phyloP scores from a whole-genome alignment of 2,888 invertebrate species.

The Chaetogeoica ovagalla region DNA sequence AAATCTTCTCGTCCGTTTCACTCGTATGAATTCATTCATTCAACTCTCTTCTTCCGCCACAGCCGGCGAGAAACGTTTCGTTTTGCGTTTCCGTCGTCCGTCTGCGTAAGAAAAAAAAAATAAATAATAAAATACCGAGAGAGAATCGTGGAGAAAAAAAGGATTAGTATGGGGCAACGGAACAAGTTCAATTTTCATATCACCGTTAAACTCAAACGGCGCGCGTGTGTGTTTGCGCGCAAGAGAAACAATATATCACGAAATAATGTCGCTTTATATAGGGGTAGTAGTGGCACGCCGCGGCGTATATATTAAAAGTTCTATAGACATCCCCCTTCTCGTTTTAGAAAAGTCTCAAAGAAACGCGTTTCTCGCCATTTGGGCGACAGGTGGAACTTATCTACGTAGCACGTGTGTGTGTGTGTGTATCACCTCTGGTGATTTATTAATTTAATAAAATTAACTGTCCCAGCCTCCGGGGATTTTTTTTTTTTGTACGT shows the following conservation, averaged over 20 bases:
- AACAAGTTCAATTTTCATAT: slow-evolving; percentile 33
- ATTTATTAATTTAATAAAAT: slow-evolving; percentile 48
- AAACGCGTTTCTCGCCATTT: slow-evolving; percentile 22
- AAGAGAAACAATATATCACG: slow-evolving; percentile 21
- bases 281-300: too few relatives aligned
- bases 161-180: slow-evolving; percentile 18
- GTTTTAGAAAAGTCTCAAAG: slow-evolving; percentile 17
- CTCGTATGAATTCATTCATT: neutral
- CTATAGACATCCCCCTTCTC: slow-evolving; percentile 9
- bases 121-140: neutral
- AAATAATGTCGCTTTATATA: slow-evolving; percentile 22
- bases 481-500: neutral
- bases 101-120: neutral
- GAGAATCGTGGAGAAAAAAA: neutral
- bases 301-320: slow-evolving; percentile 33
- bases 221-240: neutral
- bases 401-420: slow-evolving; percentile 19
- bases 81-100: neutral
- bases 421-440: neutral
- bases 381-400: slow-evolving; percentile 46
- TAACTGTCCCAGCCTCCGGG: neutral
- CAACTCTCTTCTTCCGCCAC: neutral
- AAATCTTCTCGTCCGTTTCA: neutral
- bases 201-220: slow-evolving; percentile 6
- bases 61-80: slow-evolving; percentile 1